Conservation (phyloP, 2,797 vertebrate genomes). For the Martes flavigula region DNA sequence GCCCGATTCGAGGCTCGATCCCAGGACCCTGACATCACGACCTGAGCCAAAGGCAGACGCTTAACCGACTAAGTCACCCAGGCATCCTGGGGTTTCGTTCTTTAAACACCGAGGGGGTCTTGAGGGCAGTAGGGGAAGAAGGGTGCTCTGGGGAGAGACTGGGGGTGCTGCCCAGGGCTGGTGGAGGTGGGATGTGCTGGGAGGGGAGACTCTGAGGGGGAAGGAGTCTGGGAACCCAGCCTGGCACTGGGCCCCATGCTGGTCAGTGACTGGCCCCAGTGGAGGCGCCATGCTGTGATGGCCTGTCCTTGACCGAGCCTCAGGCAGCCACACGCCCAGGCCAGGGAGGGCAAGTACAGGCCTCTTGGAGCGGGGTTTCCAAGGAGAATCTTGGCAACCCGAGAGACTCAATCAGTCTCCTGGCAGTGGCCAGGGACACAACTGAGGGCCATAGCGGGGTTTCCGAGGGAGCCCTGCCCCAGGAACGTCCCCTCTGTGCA, state of each 20-base stretch:
- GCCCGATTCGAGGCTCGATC: not conserved
- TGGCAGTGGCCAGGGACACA: not conserved
- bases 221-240: not conserved
- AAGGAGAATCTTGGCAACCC: not conserved
- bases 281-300: fast-evolving
- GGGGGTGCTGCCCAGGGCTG: not conserved
- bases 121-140: not conserved
- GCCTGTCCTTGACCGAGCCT: not conserved
- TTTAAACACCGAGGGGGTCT: not conserved
- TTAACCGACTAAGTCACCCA: not conserved
- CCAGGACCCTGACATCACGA: not conserved
- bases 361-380: not conserved
- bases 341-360: not conserved
- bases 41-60: not conserved
- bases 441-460: not conserved
- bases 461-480: not conserved
- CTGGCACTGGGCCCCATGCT: fast-evolving
- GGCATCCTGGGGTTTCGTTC: not conserved
- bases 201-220: fast-evolving
- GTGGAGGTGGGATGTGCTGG: not conserved
- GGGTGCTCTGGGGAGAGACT: not conserved
- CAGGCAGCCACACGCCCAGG: fast-evolving
- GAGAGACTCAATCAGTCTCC: not conserved
- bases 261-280: not conserved
- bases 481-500: fast-evolving